phyloP scores from a whole-genome alignment of 2,888 invertebrate species.

The Polia nebulosa region DNA sequence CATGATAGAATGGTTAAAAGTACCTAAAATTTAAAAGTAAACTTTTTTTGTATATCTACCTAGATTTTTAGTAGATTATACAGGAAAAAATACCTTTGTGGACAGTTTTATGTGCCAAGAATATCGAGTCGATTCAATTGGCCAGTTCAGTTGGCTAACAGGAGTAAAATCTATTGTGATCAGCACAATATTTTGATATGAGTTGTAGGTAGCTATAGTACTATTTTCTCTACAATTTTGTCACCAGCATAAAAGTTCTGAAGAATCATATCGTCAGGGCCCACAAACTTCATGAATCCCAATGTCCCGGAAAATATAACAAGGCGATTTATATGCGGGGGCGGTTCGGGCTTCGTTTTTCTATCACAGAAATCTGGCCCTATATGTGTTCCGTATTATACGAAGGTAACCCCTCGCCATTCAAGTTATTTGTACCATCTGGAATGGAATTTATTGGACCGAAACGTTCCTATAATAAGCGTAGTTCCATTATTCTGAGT shows the following conservation, averaged over 20 bases:
- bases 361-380: conserved; percentile 86
- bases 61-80: not conserved
- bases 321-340: conserved; percentile 90
- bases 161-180: not conserved
- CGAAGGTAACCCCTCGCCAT: conserved; percentile 65
- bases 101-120: conserved; percentile 5
- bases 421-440: conserved; percentile 67
- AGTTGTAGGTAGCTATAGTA: not conserved
- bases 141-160: not conserved
- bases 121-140: conserved; percentile 1
- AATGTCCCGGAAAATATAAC: conserved; percentile 91
- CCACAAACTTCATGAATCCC: conserved; percentile 89
- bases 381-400: conserved; percentile 73
- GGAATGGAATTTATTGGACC: conserved; percentile 63
- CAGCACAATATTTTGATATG: not conserved
- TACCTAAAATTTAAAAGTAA: not conserved
- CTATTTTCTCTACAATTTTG: conserved; percentile 46
- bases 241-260: conserved; percentile 67
- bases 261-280: conserved; percentile 82
- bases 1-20: not conserved
- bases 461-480: conserved; percentile 46
- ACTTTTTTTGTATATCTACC: too few relatives aligned
- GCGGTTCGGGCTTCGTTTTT: conserved; percentile 83
- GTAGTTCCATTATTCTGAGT: conserved; percentile 38
- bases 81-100: conserved; percentile 2